Percentiles rank a stretch among this genome's conserved stretches.
phyloP scores from a whole-genome alignment of 1,140 invertebrate species.

The Monochamus saltuarius region DNA sequence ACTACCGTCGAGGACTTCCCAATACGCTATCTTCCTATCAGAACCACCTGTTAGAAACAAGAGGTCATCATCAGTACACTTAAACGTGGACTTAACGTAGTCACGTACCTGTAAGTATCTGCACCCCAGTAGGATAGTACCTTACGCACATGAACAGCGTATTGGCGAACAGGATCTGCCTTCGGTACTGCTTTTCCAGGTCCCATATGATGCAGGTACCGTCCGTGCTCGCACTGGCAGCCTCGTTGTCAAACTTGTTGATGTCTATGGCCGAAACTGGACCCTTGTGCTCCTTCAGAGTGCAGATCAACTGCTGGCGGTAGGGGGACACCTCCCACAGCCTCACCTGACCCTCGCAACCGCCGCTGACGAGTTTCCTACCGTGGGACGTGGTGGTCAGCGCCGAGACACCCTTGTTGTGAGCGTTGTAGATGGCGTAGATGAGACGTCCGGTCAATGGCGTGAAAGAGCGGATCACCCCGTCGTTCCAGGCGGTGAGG shows the following conservation, averaged over 20 bases:
- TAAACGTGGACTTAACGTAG: background rate
- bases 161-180: slow-evolving; percentile 83
- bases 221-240: slow-evolving; percentile 84
- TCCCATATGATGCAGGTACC: slow-evolving; percentile 93
- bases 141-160: slow-evolving; percentile 82
- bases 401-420: slow-evolving; percentile 82
- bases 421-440: slow-evolving; percentile 80
- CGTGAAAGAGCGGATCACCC: slow-evolving; percentile 80
- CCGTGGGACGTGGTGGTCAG: slow-evolving; percentile 72
- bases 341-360: slow-evolving; percentile 81
- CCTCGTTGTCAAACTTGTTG: slow-evolving; percentile 71
- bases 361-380: slow-evolving; percentile 77
- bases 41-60: slow-evolving; percentile 60
- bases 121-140: slow-evolving; percentile 76
- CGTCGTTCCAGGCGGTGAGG: slow-evolving; percentile 82
- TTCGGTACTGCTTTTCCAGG: slow-evolving; percentile 66
- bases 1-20: slow-evolving; percentile 80
- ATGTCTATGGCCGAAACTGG: slow-evolving; percentile 81
- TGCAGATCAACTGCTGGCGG: slow-evolving; percentile 63
- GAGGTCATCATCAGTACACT: background rate
- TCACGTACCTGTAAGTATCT: slow-evolving; percentile 70
- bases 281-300: slow-evolving; percentile 87
- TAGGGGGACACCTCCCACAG: slow-evolving; percentile 71
- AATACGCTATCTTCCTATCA: slow-evolving; percentile 85
- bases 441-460: slow-evolving; percentile 77